Base-by-base conservation (phyloP, 1,140 invertebrate species). In the Hycleus cichorii region DNA sequence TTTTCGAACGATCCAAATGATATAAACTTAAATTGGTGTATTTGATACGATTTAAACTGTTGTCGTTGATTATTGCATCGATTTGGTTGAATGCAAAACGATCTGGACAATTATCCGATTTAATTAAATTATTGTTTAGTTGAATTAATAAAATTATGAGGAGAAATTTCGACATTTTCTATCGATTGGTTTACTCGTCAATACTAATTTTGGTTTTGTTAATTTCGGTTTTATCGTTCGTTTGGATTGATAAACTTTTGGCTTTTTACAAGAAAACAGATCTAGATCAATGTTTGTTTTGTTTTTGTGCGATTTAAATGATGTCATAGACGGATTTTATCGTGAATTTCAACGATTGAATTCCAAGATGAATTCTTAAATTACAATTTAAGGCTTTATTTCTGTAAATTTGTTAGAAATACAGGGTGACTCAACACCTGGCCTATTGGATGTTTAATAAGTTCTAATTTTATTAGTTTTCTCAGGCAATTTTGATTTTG, bases 11-110 rank as follows among this genome's bases (percentile, higher is more conserved):
- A 32, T 65, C 60, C 26, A 65, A 43, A 3, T 24, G 5, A 43
- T 67, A 54, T 12, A 67, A 58, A 49, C 57, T 59, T 40, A 40
- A 39, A 7, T 44, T 38, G 11, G 24, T 8, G n/a, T 49, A 24
- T 24, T 55, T 10, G 38, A 48, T 54, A 47, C 39, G 11, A 3
- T 38, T 47, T 47, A 44, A 10, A 24, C 38, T 57, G n/a, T 38
- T 46, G 4, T 12, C 24, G 26, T 59, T 53, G 8, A 60, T 47
- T 10, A 26, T 39, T 11, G 53, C 63, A 40, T 62, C 58, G 8
- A 67, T 54, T 32, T 55, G 32, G 1, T 39, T 12, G 10, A 51
- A 42, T 5, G 52, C 52, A 42, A 45, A 47, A 3, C 43, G 24
- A 46, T 55, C 38, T 7, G 52, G 43, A 26, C 52, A 55, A 32